Percentiles rank a stretch among this genome's conserved stretches.
Conservation (phyloP, 2,797 vertebrate genomes). For the Mormyrops boulengeri region DNA sequence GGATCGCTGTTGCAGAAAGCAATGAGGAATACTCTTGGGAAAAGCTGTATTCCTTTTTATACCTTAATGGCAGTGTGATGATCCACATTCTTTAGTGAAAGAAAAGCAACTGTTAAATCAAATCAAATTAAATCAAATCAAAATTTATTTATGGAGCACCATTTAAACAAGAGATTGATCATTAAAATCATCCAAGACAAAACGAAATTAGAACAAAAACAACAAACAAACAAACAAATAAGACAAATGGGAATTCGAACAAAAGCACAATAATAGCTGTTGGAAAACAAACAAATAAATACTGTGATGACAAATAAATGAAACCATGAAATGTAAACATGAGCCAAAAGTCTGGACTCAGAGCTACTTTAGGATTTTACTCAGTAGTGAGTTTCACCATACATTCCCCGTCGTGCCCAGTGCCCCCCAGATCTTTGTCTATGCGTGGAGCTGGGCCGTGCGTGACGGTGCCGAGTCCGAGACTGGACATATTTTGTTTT, state of each 20-base stretch:
- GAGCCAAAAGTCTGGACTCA: neutral
- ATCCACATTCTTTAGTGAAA: neutral
- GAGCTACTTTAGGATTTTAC: neutral
- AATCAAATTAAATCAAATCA: neutral
- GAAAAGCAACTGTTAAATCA: neutral
- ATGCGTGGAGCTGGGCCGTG: neutral
- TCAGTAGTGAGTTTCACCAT: neutral
- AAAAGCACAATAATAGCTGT: neutral
- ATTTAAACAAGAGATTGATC: neutral
- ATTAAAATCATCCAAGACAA: neutral
- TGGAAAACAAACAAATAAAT: neutral
- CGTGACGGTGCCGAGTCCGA: neutral
- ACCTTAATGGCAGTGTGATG: neutral
- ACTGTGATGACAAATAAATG: neutral
- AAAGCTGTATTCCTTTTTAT: constrained; percentile 8
- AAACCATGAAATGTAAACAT: neutral
- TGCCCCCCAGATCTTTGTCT: neutral
- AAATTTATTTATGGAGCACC: neutral
- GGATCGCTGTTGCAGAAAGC: constrained; percentile 17
- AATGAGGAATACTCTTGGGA: constrained; percentile 3
- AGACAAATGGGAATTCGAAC: neutral
- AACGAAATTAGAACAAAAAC: neutral
- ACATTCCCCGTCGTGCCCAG: neutral
- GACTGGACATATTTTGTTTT: neutral
- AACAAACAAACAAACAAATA: neutral